Conservation (phyloP, 64 coral and sea anemone species). For the Anthopleura sola region DNA sequence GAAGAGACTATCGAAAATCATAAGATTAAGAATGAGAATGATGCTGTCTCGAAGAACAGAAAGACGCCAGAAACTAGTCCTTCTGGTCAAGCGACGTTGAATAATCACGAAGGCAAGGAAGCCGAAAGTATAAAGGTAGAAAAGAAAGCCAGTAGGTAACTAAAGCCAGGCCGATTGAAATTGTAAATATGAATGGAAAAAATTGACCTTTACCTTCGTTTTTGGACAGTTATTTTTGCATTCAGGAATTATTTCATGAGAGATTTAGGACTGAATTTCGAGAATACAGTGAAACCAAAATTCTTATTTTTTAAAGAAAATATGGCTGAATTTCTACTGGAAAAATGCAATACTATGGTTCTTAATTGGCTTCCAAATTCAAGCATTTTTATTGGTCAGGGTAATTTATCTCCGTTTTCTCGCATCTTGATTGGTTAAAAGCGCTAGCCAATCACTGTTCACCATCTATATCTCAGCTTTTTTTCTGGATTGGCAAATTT, state of each 20-base stretch:
- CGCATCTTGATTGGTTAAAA: too few species aligned
- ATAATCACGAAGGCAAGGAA: not conserved
- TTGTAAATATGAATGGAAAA: not conserved
- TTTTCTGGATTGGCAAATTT: not conserved
- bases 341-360: not conserved
- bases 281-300: too few species aligned
- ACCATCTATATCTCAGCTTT: too few species aligned
- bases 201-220: not conserved
- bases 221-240: too few species aligned
- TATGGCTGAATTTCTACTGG: too few species aligned
- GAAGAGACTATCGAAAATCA: not conserved
- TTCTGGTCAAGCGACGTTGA: not conserved
- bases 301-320: too few species aligned
- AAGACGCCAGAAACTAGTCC: not conserved
- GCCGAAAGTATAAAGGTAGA: not conserved
- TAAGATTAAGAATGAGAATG: not conserved
- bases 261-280: too few species aligned
- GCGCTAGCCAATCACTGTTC: too few species aligned
- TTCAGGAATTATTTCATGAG: too few species aligned
- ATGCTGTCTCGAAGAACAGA: not conserved
- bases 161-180: not conserved
- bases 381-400: not conserved
- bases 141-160: slow-evolving; percentile 1
- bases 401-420: not conserved
- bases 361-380: not conserved